Conservation (phyloP, 2,888 invertebrate species). For the Xestia ashworthii region DNA sequence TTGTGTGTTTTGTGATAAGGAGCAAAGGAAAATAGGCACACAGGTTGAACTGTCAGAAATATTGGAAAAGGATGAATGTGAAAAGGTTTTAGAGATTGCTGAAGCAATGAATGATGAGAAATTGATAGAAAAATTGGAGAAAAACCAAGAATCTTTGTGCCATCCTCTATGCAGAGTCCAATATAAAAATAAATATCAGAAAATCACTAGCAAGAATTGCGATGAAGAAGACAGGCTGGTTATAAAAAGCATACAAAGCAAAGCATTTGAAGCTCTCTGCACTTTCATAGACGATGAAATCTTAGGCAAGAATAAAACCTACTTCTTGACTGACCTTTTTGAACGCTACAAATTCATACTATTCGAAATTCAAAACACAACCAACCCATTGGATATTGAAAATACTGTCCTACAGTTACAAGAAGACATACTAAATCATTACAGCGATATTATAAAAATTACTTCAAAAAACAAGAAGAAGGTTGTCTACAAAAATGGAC, state of each 20-base stretch:
- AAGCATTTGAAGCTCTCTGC: conserved; percentile 33
- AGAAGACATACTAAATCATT: conserved; percentile 25
- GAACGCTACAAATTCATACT: conserved; percentile 39
- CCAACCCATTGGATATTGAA: conserved; percentile 15
- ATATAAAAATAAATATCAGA: conserved; percentile 35
- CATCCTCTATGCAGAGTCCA: conserved; percentile 32
- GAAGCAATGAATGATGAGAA: conserved; percentile 8
- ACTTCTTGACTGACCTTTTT: conserved; percentile 30
- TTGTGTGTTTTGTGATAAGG: conserved; percentile 34
- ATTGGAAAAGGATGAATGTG: background rate
- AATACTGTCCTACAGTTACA: background rate
- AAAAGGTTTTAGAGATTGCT: conserved; percentile 18
- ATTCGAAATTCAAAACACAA: conserved; percentile 33
- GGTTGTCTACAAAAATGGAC: conserved; percentile 25
- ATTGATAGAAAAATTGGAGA: conserved; percentile 9
- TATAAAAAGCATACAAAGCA: conserved; percentile 15
- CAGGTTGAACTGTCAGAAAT: conserved; percentile 3
- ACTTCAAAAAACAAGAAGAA: conserved; percentile 36
- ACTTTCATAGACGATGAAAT: conserved; percentile 40
- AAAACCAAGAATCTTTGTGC: background rate
- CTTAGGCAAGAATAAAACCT: conserved; percentile 29
- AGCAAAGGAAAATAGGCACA: conserved; percentile 28
- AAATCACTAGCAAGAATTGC: conserved; percentile 30
- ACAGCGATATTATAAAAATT: conserved; percentile 18
- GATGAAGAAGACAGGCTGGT: conserved; percentile 23